Conservation (phyloP, 2,113 vertebrate species). For the Aix galericulata region DNA sequence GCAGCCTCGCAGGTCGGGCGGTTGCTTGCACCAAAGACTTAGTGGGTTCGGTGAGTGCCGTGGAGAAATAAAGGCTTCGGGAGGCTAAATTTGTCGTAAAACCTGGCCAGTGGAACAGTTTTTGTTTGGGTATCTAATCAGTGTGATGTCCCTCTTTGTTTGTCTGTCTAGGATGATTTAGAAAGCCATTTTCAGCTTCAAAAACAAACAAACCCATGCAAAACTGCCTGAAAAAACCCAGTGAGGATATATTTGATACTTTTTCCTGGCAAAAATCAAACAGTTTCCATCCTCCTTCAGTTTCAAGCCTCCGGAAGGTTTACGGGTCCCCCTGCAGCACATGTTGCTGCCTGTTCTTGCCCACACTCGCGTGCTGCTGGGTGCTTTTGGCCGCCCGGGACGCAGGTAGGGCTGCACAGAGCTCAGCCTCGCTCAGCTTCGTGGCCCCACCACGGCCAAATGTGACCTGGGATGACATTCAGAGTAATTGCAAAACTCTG, state of each 20-base stretch:
- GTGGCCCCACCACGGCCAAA: background rate
- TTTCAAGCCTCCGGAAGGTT: constrained; percentile 24
- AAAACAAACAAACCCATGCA: background rate
- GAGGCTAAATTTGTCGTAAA: background rate
- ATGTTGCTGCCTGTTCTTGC: background rate
- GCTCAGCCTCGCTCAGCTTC: background rate
- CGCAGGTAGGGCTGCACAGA: background rate
- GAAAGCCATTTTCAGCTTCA: background rate
- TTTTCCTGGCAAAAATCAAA: constrained; percentile 58
- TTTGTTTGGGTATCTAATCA: background rate
- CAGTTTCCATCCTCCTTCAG: constrained; percentile 60
- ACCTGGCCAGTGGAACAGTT: background rate
- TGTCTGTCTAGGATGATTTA: constrained; percentile 19
- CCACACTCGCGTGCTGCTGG: background rate
- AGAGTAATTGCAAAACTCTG: constrained; percentile 48
- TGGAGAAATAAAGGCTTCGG: background rate
- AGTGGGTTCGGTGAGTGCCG: accelerated
- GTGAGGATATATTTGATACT: constrained; percentile 54
- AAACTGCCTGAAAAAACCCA: constrained; percentile 30
- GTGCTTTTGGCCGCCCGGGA: background rate
- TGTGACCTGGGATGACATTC: background rate
- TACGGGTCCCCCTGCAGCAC: background rate
- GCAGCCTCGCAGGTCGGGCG: accelerated
- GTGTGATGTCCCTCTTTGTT: background rate
- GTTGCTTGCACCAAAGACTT: accelerated